Conservation (phyloP, 1,140 invertebrate genomes). For the Anagrus nilaparvatae region DNA sequence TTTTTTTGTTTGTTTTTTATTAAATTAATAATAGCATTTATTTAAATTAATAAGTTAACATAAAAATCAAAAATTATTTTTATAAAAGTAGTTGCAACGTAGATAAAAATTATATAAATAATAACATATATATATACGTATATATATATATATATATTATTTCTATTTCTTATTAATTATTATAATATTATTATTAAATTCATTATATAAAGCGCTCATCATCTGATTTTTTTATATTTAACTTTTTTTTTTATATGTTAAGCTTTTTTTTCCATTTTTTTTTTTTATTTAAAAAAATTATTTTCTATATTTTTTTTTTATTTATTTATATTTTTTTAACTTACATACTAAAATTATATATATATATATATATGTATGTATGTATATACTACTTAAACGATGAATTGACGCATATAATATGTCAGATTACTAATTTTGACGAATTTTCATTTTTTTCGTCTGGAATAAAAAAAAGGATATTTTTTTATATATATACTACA, state of each 20-base stretch:
- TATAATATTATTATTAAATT: background rate
- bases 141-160: slow-evolving; percentile 1
- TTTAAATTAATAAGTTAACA: no score
- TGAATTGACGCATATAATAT: slow-evolving; percentile 17
- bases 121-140: slow-evolving; percentile 1
- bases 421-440: no score
- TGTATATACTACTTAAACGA: slow-evolving; percentile 11
- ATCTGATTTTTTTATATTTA: background rate
- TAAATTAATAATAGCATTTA: no score
- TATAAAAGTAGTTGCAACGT: no score
- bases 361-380: slow-evolving; percentile 11
- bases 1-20: no score
- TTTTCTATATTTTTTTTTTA: slow-evolving; percentile 9
- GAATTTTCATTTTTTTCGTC: no score
- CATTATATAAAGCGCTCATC: no score
- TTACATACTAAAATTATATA: slow-evolving; percentile 7
- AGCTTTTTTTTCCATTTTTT: slow-evolving; percentile 10
- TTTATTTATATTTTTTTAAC: no score
- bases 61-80: no score
- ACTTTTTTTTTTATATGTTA: slow-evolving; percentile 6
- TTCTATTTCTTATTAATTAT: background rate
- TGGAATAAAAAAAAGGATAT: no score
- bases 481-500: no score
- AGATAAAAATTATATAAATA: no score
- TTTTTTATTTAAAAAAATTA: slow-evolving; percentile 11